Base-by-base conservation (phyloP, 2,888 invertebrate species). In the Melanotus villosus region DNA sequence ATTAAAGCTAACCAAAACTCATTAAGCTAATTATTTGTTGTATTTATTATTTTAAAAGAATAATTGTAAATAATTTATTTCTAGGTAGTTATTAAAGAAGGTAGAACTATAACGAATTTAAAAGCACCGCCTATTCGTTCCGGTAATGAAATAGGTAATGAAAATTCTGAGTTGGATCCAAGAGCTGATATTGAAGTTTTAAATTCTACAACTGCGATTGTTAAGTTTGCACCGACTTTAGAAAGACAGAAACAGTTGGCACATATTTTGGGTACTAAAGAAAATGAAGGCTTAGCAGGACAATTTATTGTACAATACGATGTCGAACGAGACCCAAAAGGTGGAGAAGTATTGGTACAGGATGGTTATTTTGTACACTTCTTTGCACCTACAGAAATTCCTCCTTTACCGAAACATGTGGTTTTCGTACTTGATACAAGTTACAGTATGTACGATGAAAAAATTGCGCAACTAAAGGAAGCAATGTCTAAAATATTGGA, bases 351-450 rank as follows among this genome's bases (percentile, higher is more conserved):
- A 2, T 79, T 90, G 87, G 85, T 91, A 0, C 89, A 90, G 77
- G 90, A 90, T 73, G 92, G 92, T 0, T 92, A 92, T 82, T 93
- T 93, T 83, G 91, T 92, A 0, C 93, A 93, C 78, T 92, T 92
- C 84, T 91, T 92, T 81, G 89, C 92, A 5, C 93, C 93, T 0
- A 81, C 84, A 1, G 86, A 89, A 19, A 80, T 91, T 67, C 84
- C 86, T 16, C 87, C 90, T 1, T 83, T 92, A 47, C 86, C 85
- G 66, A 92, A 93, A 80, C 89, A 91, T 77, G 90, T 91, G 2
- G 87, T 93, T 7, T 93, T 93, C 80, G 90, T 93, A n/a, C 84
- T 93, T 78, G 93, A 93, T 80, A 89, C 91, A 0, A 92, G 92
- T 30, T 92, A 92, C 6, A 92, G 92, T 56, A 93, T 93, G 93